These are phyloP conservation scores for Crocodylus rhombifer DNA, from an alignment of 2,797 vertebrate species.

Conservation along the genomic window DNA sequence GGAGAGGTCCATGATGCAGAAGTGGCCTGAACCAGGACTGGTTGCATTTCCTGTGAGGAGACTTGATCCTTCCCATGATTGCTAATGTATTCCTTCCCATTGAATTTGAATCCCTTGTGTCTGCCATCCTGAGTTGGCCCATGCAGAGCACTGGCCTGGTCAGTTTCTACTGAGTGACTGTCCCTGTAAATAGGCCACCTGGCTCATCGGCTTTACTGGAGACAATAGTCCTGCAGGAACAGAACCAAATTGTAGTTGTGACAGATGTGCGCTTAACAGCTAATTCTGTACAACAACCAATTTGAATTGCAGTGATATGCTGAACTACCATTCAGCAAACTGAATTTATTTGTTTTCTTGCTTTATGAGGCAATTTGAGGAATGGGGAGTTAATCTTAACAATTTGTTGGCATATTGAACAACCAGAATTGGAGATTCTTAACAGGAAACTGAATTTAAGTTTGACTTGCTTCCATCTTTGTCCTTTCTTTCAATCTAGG, in stretches of 20 bases:
- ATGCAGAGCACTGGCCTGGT: background rate
- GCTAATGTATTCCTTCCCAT: background rate
- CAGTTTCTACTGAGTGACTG: too few relatives aligned
- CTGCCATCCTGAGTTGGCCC: background rate
- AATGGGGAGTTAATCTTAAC: background rate
- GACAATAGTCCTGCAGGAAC: background rate
- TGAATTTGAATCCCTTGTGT: background rate
- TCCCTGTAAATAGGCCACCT: background rate
- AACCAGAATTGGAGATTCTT: background rate
- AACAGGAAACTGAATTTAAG: background rate
- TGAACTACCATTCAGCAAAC: background rate
- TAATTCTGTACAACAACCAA: background rate
- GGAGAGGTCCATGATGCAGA: background rate
- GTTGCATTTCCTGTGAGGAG: background rate
- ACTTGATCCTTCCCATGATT: background rate
- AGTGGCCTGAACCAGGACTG: background rate
- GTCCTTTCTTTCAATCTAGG: conserved; percentile 79
- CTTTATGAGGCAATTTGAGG: background rate
- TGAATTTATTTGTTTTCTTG: background rate
- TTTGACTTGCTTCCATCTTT: background rate
- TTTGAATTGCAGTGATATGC: background rate
- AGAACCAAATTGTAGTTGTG: background rate
- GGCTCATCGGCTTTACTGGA: background rate
- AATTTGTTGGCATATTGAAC: background rate
- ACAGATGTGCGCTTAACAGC: background rate